These are phyloP conservation scores for Cichlasoma orientale DNA, from an alignment of 2,797 vertebrate genomes.

Conservation along the genomic window DNA sequence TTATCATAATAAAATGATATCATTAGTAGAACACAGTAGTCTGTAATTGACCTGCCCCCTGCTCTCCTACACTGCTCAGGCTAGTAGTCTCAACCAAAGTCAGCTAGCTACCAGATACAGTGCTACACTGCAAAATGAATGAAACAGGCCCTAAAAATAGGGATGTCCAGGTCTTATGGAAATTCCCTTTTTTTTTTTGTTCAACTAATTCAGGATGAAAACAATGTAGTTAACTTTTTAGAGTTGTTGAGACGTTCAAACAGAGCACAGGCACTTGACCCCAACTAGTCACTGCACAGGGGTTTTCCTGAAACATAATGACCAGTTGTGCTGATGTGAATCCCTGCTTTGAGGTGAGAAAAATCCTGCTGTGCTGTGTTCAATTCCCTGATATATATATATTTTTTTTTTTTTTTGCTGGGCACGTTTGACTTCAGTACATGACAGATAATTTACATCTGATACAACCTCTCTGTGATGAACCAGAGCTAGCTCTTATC, in stretches of 20 bases:
- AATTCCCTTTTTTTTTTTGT: no score
- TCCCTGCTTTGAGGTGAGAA: neutral
- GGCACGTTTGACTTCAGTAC: neutral
- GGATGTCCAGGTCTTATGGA: no score
- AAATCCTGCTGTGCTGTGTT: neutral
- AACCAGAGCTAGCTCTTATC: no score
- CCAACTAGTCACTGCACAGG: neutral
- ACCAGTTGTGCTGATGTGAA: neutral
- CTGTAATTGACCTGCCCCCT: no score
- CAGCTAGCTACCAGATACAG: neutral
- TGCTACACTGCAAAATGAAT: rapidly evolving
- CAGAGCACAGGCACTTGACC: neutral
- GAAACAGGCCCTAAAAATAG: neutral
- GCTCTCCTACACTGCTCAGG: neutral
- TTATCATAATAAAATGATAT: no score
- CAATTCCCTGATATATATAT: neutral
- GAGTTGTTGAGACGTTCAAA: no score
- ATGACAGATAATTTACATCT: neutral
- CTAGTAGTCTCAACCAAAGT: neutral
- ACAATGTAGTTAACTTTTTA: no score
- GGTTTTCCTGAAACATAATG: neutral
- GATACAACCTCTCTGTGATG: neutral
- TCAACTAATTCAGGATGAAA: no score
- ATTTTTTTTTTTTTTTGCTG: neutral
- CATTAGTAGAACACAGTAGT: no score